Percentiles rank a stretch among this genome's conserved stretches.
Evolutionary conservation across 2,113 vertebrate species (phyloP).

Genomic region (Malurus alboscapulatus): DNA sequence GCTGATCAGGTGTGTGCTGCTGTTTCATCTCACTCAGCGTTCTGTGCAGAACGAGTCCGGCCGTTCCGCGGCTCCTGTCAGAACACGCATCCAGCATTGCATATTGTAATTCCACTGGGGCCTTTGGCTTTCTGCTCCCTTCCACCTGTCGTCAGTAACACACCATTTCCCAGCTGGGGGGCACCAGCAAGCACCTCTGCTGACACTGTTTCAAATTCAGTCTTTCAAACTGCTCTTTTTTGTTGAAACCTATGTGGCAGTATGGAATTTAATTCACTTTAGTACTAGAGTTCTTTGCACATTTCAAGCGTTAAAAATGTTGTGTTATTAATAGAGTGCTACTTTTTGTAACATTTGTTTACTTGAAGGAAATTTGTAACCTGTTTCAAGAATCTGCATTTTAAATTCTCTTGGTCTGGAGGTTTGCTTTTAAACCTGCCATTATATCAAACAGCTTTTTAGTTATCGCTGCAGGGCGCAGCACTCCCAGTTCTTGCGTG

Average conservation of each 20-base stretch:
- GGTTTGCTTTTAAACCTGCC: conserved; percentile 71
- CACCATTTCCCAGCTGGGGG: conserved; percentile 49
- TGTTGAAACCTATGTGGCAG: not conserved
- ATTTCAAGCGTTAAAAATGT: not conserved
- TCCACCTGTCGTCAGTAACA: conserved; percentile 57
- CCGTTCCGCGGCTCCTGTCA: conserved; percentile 34
- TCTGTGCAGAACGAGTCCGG: conserved; percentile 16
- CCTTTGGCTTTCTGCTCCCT: not conserved
- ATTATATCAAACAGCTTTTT: conserved; percentile 68
- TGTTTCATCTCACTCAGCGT: conserved; percentile 36
- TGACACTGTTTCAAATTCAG: not conserved
- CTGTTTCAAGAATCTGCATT: conserved; percentile 57
- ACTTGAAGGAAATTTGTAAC: conserved; percentile 44
- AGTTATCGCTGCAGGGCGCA: conserved; percentile 69
- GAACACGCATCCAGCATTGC: conserved; percentile 17
- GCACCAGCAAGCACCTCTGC: not conserved
- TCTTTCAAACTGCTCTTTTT: not conserved
- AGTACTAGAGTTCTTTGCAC: not conserved
- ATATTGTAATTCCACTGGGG: not conserved
- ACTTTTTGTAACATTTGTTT: not conserved
- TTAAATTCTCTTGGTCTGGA: conserved; percentile 65
- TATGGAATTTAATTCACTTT: not conserved
- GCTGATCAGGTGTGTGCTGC: conserved; percentile 26
- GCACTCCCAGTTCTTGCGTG: conserved; percentile 72
- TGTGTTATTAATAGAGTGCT: not conserved